Evolutionary conservation across 2,888 invertebrate species (phyloP).

Genomic region (Drosophila vallismaia): DNA sequence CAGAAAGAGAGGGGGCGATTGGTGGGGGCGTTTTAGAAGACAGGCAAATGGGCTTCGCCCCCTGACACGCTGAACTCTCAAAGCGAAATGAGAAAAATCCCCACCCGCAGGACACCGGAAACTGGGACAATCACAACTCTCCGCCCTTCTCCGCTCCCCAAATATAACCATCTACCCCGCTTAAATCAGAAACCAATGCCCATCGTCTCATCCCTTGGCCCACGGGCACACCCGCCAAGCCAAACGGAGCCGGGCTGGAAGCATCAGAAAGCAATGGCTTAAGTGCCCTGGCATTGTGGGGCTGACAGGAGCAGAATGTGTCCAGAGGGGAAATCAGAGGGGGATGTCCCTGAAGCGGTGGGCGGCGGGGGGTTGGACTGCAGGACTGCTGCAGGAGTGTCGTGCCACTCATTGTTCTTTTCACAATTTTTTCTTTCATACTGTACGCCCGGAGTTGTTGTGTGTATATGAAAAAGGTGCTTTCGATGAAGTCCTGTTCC

Average conservation of each 20-base stretch:
- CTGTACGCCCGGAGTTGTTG: constrained; percentile 34
- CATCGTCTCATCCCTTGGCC: constrained; percentile 1
- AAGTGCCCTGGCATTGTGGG: constrained; percentile 74
- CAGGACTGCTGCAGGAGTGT: constrained; percentile 36
- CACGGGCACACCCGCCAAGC: constrained; percentile 18
- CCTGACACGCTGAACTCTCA: constrained; percentile 76
- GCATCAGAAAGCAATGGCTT: constrained; percentile 77
- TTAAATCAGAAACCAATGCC: constrained; percentile 20
- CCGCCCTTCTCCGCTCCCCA: neutral
- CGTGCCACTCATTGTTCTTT: constrained; percentile 70
- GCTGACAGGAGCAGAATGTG: constrained; percentile 65
- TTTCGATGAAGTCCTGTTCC: constrained; percentile 11
- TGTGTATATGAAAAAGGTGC: constrained; percentile 69
- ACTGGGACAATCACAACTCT: constrained; percentile 59
- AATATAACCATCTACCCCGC: constrained; percentile 4
- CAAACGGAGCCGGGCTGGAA: constrained; percentile 36
- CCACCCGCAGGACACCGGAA: constrained; percentile 66
- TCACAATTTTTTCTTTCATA: constrained; percentile 70
- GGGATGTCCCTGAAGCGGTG: constrained; percentile 10
- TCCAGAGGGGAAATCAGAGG: constrained; percentile 10
- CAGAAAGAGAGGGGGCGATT: neutral
- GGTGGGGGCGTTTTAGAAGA: constrained; percentile 46
- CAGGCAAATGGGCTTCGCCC: constrained; percentile 69
- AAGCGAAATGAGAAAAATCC: constrained; percentile 72
- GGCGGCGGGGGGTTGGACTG: constrained; percentile 1